phyloP scores from a whole-genome alignment of 2,113 vertebrate species.

The Castor canadensis region DNA sequence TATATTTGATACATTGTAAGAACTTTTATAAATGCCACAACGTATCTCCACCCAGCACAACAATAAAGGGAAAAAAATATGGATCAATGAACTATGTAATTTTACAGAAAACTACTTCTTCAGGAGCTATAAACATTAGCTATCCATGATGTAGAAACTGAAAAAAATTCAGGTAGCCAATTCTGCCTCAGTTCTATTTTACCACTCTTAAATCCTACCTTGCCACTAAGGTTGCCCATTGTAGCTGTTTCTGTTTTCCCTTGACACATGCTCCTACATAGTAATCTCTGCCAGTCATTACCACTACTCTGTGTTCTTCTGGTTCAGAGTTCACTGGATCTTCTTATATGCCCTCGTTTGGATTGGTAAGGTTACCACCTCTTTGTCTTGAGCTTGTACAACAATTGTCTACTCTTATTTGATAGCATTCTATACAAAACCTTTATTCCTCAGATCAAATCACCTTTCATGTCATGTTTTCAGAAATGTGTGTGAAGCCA shows the following conservation, averaged over 20 bases:
- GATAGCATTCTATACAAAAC: not conserved
- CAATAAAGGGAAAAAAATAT: not conserved
- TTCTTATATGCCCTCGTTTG: not conserved
- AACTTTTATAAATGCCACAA: no score
- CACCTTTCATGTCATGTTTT: not conserved
- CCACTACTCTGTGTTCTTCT: not conserved
- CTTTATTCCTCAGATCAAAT: not conserved
- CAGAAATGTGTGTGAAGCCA: no score
- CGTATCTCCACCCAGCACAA: no score
- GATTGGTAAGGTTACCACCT: not conserved
- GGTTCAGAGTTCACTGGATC: not conserved
- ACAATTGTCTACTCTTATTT: not conserved
- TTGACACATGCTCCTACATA: not conserved
- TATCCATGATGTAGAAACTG: not conserved
- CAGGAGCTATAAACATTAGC: not conserved
- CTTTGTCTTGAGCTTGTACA: not conserved
- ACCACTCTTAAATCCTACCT: not conserved
- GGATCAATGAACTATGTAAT: not conserved
- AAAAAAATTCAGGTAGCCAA: not conserved
- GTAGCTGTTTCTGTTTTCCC: not conserved
- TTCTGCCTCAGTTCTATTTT: not conserved
- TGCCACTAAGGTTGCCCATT: not conserved
- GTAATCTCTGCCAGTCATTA: not conserved
- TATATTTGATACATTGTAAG: no score
- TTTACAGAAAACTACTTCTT: not conserved